A percentile compares a stretch with the other conserved stretches of the same genome.
Conservation (phyloP, 2,113 vertebrate species). For the Nothoprocta perdicaria region DNA sequence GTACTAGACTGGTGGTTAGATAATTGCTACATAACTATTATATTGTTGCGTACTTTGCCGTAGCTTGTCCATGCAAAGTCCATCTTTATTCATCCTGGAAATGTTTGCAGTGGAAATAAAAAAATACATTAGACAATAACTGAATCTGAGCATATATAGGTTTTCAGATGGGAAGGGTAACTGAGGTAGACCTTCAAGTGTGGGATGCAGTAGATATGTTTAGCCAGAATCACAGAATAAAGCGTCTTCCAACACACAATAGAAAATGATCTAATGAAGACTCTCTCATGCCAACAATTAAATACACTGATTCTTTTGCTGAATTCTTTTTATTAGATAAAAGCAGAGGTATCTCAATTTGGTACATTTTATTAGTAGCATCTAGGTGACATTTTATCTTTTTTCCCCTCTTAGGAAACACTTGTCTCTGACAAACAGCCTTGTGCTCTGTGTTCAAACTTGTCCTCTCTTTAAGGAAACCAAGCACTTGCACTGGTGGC, state of each 20-base stretch:
- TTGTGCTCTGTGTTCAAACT: background rate
- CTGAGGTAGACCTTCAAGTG: background rate
- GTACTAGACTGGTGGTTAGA: background rate
- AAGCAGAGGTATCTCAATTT: background rate
- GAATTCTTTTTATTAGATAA: constrained; percentile 2
- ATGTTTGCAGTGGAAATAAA: background rate
- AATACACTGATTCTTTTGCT: background rate
- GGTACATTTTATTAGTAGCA: background rate
- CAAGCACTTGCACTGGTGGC: background rate
- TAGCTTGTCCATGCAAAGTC: background rate
- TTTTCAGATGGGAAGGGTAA: background rate
- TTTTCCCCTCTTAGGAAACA: background rate
- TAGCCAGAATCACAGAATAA: background rate
- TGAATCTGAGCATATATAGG: background rate
- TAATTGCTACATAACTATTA: background rate
- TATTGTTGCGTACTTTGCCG: background rate
- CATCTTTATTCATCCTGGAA: background rate
- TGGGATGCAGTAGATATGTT: background rate
- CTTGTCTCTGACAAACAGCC: background rate
- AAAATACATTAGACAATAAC: background rate
- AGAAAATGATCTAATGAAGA: background rate
- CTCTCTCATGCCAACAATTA: constrained; percentile 16
- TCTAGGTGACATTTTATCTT: constrained; percentile 20
- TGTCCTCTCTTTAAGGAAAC: background rate
- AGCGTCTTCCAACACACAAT: background rate